phyloP scores from a whole-genome alignment of 2,797 vertebrate species.

The Gallirallus australis region DNA sequence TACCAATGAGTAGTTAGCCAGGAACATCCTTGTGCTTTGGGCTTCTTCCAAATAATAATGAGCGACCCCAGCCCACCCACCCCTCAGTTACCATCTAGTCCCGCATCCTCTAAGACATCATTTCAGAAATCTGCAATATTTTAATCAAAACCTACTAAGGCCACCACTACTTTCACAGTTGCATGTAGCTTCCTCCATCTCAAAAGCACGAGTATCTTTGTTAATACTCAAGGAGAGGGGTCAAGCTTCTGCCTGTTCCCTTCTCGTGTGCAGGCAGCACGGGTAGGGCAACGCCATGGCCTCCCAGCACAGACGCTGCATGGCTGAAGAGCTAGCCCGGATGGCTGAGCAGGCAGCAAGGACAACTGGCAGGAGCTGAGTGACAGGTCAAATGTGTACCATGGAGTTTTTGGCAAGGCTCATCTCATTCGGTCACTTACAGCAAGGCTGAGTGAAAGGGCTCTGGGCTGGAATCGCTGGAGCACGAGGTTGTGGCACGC shows the following conservation, averaged over 20 bases:
- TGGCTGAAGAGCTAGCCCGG: background rate
- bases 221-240: background rate
- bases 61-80: background rate
- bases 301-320: accelerated
- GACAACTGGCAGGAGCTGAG: background rate
- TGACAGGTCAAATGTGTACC: background rate
- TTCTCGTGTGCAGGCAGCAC: accelerated
- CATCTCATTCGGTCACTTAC: background rate
- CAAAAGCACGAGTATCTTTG: background rate
- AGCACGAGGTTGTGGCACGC: background rate
- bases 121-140: background rate
- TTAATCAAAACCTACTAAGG: background rate
- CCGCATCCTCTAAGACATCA: background rate
- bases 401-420: background rate
- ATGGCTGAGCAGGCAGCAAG: background rate
- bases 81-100: background rate
- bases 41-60: background rate
- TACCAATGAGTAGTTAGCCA: background rate
- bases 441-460: background rate
- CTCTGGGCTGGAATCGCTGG: background rate
- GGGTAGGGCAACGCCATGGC: accelerated
- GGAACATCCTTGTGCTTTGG: background rate
- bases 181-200: background rate
- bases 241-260: background rate
- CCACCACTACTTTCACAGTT: background rate